A percentile compares a stretch with the other conserved stretches of the same genome.
phyloP scores from a whole-genome alignment of 1,140 invertebrate genomes.

The Bombus difficillimus region DNA sequence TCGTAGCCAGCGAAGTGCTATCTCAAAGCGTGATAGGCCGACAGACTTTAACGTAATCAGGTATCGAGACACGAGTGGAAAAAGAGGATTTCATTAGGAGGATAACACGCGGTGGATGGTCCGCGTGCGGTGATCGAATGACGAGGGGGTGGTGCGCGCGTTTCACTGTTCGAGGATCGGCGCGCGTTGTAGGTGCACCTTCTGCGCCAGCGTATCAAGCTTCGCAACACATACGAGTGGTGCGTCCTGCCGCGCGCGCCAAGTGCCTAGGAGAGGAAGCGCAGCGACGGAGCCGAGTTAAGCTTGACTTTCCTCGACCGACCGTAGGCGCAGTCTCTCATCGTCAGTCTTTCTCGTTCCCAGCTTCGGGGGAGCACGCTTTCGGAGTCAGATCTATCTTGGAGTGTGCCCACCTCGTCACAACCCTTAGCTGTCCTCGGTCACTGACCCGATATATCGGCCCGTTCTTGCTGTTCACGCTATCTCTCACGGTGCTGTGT shows the following conservation, averaged over 20 bases:
- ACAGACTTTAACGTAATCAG: conserved; percentile 1
- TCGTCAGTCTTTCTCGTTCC: conserved; percentile 34
- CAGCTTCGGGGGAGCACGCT: conserved; percentile 32
- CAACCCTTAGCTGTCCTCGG: conserved; percentile 38
- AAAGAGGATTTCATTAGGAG: background rate
- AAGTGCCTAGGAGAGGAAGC: conserved; percentile 62
- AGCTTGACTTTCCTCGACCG: conserved; percentile 58
- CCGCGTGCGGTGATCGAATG: conserved; percentile 59
- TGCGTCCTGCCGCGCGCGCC: conserved; percentile 60
- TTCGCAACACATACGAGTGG: conserved; percentile 54
- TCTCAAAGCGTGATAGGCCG: background rate
- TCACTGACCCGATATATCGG: conserved; percentile 49
- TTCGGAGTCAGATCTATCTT: conserved; percentile 24
- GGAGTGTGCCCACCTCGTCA: conserved; percentile 31
- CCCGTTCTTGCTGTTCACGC: conserved; percentile 40
- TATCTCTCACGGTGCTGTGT: conserved; percentile 26
- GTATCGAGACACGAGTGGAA: background rate
- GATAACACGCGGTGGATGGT: conserved; percentile 2
- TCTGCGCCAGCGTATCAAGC: conserved; percentile 53
- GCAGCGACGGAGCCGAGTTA: conserved; percentile 56
- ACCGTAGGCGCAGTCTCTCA: conserved; percentile 55
- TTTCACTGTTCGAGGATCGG: conserved; percentile 48
- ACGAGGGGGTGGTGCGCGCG: conserved; percentile 54
- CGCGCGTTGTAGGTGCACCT: conserved; percentile 51
- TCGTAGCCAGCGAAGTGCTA: background rate